These are phyloP conservation scores for Martes martes DNA, from an alignment of 2,113 vertebrate species.

Conservation along the genomic window DNA sequence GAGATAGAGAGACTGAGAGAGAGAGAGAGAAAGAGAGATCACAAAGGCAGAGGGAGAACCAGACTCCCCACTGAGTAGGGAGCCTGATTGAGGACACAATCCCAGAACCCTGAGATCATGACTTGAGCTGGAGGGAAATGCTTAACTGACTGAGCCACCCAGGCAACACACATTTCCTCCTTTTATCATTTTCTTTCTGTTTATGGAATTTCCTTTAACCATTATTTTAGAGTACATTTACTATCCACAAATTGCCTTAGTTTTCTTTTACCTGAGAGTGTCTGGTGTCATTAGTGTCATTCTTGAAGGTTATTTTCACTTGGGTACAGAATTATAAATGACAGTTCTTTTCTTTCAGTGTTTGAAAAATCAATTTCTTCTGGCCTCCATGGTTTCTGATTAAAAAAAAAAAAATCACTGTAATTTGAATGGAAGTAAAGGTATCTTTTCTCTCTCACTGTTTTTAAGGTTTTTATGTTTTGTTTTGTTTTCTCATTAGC, in stretches of 20 bases:
- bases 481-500: background rate
- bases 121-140: no score
- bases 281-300: background rate
- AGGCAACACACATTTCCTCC: background rate
- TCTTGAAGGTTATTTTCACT: background rate
- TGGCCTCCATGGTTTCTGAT: background rate
- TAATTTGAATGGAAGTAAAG: background rate
- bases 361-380: background rate
- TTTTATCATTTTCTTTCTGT: background rate
- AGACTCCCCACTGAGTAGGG: no score
- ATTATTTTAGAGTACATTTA: background rate
- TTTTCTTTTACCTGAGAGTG: background rate
- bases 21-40: no score
- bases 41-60: no score
- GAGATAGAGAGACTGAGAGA: no score
- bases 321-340: background rate
- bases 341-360: background rate
- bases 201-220: background rate
- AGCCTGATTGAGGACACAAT: no score
- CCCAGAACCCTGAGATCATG: no score
- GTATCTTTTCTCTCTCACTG: background rate
- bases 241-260: background rate
- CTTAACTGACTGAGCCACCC: no score
- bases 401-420: background rate
- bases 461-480: background rate